Evolutionary conservation across 2,113 vertebrate species (phyloP).

Genomic region (human (Homo sapiens)): DNA sequence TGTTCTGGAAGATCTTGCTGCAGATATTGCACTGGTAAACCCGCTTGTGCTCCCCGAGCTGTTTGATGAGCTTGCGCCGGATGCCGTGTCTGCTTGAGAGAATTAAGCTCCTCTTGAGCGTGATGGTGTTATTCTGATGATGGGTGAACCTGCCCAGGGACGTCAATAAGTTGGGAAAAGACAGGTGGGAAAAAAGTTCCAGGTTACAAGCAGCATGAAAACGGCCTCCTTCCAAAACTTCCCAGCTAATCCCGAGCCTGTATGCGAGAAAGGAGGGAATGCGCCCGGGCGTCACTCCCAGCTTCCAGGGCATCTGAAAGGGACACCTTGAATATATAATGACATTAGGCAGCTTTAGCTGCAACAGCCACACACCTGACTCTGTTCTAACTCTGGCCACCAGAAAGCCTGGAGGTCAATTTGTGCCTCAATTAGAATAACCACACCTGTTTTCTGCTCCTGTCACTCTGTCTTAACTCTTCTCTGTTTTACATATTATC

Average conservation of each 20-base stretch:
- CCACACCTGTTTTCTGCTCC: too few species aligned
- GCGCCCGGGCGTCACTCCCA: accelerated
- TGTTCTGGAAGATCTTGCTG: conserved; percentile 98
- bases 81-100: conserved; percentile 86
- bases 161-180: not conserved
- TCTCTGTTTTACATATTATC: not conserved
- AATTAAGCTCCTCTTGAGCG: conserved; percentile 85
- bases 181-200: accelerated
- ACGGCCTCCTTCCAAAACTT: accelerated
- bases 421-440: accelerated
- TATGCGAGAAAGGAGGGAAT: accelerated
- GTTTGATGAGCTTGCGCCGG: conserved; percentile 86
- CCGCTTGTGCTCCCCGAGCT: conserved; percentile 92
- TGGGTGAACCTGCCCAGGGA: conserved; percentile 83
- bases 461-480: not conserved
- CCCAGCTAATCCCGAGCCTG: accelerated
- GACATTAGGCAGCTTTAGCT: accelerated
- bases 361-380: accelerated
- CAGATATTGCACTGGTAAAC: conserved; percentile 95
- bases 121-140: conserved; percentile 79
- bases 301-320: accelerated
- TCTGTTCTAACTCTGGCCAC: too few species aligned
- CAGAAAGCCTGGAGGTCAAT: accelerated
- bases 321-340: accelerated
- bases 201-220: not conserved